Conservation (phyloP, 2,888 invertebrate species). For the Tinea semifulvella region DNA sequence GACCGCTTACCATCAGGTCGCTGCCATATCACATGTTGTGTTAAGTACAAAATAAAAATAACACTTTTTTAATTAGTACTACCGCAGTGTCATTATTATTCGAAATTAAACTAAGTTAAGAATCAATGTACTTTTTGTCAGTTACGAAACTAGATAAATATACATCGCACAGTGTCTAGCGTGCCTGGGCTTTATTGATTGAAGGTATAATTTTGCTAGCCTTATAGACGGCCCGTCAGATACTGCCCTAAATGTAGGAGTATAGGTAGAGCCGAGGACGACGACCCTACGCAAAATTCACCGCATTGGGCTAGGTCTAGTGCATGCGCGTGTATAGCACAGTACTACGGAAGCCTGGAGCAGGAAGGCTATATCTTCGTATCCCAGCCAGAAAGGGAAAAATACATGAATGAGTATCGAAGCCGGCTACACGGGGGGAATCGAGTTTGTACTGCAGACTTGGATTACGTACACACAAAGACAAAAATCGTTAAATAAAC, state of each 20-base stretch:
- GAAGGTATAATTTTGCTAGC: conserved; percentile 12
- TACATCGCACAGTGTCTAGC: conserved; percentile 1
- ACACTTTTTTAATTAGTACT: too few relatives aligned
- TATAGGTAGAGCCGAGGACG: conserved; percentile 34
- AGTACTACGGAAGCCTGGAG: conserved; percentile 50
- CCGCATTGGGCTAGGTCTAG: conserved; percentile 68
- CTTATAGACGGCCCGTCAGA: conserved; percentile 13
- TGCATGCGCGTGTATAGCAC: conserved; percentile 55
- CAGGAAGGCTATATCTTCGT: conserved; percentile 43
- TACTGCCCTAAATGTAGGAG: conserved; percentile 11
- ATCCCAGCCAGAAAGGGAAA: conserved; percentile 49
- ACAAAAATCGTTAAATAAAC: too few relatives aligned
- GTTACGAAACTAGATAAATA: too few relatives aligned
- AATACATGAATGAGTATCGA: conserved; percentile 64
- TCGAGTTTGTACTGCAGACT: conserved; percentile 59
- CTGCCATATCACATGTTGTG: too few relatives aligned
- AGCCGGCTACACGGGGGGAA: conserved; percentile 65
- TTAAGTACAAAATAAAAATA: too few relatives aligned
- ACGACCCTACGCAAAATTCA: conserved; percentile 67
- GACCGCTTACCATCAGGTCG: too few relatives aligned
- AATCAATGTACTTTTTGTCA: too few relatives aligned
- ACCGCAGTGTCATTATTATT: too few relatives aligned
- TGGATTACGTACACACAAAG: conserved; percentile 2
- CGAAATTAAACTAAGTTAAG: too few relatives aligned
- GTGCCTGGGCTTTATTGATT: conserved; percentile 14